phyloP scores from a whole-genome alignment of 35 echinoderm and acorn worm genomes.

The Ptychodera flava region DNA sequence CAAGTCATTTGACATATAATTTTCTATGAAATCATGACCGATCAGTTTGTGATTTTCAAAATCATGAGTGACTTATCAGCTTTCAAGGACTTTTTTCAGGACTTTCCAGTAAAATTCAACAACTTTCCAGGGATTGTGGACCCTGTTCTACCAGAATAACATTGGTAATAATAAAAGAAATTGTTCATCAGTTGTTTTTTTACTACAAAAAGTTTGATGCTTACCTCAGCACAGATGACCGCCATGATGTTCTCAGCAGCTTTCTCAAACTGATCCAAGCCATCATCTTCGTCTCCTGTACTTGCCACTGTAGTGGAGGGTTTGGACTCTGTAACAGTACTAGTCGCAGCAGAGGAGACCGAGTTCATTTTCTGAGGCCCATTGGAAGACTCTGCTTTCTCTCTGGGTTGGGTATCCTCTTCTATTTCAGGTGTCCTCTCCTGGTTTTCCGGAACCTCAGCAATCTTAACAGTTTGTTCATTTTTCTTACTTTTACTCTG shows the following conservation, averaged over 20 bases:
- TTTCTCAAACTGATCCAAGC: conserved; percentile 76
- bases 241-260: conserved; percentile 84
- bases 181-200: no score
- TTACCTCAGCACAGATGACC: conserved; percentile 59
- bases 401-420: background rate
- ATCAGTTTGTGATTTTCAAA: no score
- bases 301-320: background rate
- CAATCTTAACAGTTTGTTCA: conserved; percentile 9
- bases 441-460: background rate
- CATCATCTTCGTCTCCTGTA: conserved; percentile 71
- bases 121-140: no score
- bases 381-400: background rate
- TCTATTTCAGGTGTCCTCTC: background rate
- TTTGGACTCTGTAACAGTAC: background rate
- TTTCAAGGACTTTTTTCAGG: no score
- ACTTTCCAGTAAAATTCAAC: no score
- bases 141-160: no score
- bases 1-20: no score
- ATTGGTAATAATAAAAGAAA: no score
- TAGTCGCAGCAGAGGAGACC: background rate
- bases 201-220: no score
- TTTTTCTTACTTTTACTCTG: background rate
- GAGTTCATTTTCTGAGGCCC: background rate
- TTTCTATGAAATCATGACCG: no score
- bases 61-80: no score